Evolutionary conservation across 2,113 vertebrate species (phyloP).

Genomic region (Penelope pileata): DNA sequence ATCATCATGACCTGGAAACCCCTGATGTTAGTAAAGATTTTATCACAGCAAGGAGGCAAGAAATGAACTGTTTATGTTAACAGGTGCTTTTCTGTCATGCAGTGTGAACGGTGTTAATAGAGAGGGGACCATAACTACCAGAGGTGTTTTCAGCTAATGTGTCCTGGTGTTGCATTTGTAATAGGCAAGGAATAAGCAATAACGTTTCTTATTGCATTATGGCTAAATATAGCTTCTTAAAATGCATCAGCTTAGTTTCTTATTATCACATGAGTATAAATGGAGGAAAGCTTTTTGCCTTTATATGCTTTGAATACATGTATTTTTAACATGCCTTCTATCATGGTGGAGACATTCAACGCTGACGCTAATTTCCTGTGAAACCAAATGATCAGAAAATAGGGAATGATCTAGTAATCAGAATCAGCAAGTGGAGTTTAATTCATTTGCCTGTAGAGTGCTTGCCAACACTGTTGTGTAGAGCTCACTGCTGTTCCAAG

Average conservation of each 20-base stretch:
- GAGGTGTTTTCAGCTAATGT: not conserved
- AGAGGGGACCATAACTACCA: not conserved
- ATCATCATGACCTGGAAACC: not conserved
- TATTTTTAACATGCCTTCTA: not conserved
- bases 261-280: no score
- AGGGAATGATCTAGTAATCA: slow-evolving; percentile 14
- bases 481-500: slow-evolving; percentile 57
- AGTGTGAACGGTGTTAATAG: not conserved
- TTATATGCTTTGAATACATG: not conserved
- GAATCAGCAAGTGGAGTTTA: slow-evolving; percentile 33
- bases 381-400: slow-evolving; percentile 4
- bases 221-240: not conserved
- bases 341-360: not conserved
- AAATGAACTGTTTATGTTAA: slow-evolving; percentile 36
- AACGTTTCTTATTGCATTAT: not conserved
- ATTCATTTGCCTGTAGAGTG: slow-evolving; percentile 39
- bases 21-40: not conserved
- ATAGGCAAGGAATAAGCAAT: not conserved
- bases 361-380: not conserved
- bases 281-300: not conserved
- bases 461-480: slow-evolving; percentile 52
- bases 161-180: not conserved
- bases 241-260: not conserved
- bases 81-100: slow-evolving; percentile 4
- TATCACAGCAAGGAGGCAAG: not conserved